Conservation (phyloP, 2,888 invertebrate genomes). For the Marronus borbonicus region DNA sequence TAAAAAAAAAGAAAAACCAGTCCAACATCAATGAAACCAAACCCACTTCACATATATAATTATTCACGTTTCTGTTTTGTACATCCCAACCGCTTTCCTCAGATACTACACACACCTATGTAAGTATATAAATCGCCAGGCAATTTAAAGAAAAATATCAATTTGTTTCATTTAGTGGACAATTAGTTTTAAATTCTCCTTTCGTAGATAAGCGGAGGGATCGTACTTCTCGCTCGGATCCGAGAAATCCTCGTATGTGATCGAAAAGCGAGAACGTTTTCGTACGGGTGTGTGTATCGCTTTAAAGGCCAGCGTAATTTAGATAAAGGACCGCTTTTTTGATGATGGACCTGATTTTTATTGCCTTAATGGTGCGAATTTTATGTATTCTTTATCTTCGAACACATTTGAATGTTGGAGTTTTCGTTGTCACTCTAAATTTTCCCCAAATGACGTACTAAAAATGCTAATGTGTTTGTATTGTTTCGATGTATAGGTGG, state of each 20-base stretch:
- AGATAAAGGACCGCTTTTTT: slow-evolving; percentile 48
- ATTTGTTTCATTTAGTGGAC: slow-evolving; percentile 47
- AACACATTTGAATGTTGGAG: slow-evolving; percentile 41
- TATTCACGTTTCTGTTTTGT: neutral
- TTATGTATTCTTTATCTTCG: slow-evolving; percentile 49
- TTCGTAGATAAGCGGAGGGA: slow-evolving; percentile 24
- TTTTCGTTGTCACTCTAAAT: slow-evolving; percentile 31
- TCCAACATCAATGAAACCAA: too few relatives aligned
- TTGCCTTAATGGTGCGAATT: slow-evolving; percentile 51
- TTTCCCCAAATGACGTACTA: slow-evolving; percentile 36
- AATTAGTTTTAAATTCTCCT: slow-evolving; percentile 44
- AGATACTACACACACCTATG: neutral
- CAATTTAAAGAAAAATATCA: slow-evolving; percentile 40
- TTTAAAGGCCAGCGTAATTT: slow-evolving; percentile 47
- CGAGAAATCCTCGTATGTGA: slow-evolving; percentile 14
- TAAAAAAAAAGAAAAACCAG: too few relatives aligned
- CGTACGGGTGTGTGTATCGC: slow-evolving; percentile 29
- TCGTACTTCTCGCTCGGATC: slow-evolving; percentile 14
- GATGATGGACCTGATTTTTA: slow-evolving; percentile 51
- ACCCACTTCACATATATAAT: neutral
- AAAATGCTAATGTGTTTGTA: slow-evolving; percentile 36
- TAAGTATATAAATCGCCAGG: slow-evolving; percentile 36
- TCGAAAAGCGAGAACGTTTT: neutral
- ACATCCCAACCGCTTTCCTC: neutral
- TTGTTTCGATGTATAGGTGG: neutral